Evolutionary conservation across 1,140 invertebrate genomes (phyloP).

Genomic region (Monomorium pharaonis): DNA sequence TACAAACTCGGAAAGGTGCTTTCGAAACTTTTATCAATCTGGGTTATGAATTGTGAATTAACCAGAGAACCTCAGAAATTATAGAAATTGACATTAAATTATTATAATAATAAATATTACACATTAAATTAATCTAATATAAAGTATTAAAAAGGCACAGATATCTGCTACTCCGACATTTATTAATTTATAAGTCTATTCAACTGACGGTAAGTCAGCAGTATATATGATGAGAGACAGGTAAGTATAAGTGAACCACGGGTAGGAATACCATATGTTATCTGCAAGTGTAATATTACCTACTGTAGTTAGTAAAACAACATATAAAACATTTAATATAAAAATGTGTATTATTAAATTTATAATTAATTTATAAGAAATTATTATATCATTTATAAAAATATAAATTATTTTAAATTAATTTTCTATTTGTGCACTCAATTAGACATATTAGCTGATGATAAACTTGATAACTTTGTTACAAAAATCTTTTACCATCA

Average conservation of each 20-base stretch:
- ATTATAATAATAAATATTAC: not conserved
- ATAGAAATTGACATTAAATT: not conserved
- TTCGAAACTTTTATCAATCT: constrained; percentile 9
- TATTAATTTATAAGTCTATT: not conserved
- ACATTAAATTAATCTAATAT: not conserved
- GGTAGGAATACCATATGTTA: not conserved
- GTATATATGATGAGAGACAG: too few relatives aligned
- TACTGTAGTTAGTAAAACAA: not conserved
- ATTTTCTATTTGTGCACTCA: not conserved
- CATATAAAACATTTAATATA: not conserved
- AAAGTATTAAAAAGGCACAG: not conserved
- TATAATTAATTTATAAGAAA: constrained; percentile 1
- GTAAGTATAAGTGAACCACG: too few relatives aligned
- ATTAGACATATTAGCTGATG: not conserved
- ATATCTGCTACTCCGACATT: not conserved
- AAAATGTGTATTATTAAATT: not conserved
- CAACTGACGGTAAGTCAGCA: constrained; percentile 8
- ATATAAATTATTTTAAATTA: not conserved
- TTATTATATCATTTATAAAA: not conserved
- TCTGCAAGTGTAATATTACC: not conserved
- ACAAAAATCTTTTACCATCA: not conserved
- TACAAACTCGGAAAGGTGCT: not conserved
- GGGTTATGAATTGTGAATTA: constrained; percentile 14
- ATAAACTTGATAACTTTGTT: constrained; percentile 2
- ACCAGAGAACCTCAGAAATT: not conserved